Percentiles rank a stretch among this genome's conserved stretches.
phyloP scores from a whole-genome alignment of 1,140 invertebrate genomes.

The Teleogryllus occipitalis region DNA sequence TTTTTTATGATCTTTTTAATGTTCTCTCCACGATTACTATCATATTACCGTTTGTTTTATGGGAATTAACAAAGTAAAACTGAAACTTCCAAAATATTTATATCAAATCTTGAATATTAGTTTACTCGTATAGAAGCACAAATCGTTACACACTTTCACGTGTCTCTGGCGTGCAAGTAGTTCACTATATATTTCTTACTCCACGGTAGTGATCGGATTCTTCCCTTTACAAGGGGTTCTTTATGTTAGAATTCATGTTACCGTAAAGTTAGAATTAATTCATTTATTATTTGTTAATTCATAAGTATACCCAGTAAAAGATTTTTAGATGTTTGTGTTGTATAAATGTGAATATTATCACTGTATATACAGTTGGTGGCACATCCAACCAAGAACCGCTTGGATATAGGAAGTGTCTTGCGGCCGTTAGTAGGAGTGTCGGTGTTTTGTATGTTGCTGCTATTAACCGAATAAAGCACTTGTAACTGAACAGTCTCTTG shows the following conservation, averaged over 20 bases:
- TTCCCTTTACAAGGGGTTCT: background rate
- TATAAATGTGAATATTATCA: background rate
- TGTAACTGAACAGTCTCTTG: background rate
- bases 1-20: too few relatives aligned
- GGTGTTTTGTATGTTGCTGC: slow-evolving; percentile 1
- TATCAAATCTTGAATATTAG: too few relatives aligned
- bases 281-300: background rate
- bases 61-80: too few relatives aligned
- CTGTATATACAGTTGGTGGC: background rate
- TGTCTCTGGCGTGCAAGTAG: too few relatives aligned
- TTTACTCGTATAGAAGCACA: too few relatives aligned
- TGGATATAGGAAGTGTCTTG: background rate
- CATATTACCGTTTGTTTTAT: too few relatives aligned
- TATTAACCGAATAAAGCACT: background rate
- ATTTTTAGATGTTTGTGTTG: background rate
- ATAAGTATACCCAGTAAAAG: background rate
- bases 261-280: background rate
- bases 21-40: too few relatives aligned
- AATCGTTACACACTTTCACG: too few relatives aligned
- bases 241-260: background rate
- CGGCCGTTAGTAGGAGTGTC: background rate
- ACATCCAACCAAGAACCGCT: background rate
- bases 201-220: too few relatives aligned
- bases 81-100: too few relatives aligned
- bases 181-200: too few relatives aligned